Percentiles rank a stretch among this genome's conserved stretches.
These are phyloP conservation scores for Eristalinus sepulchralis DNA, from an alignment of 2,888 invertebrate species.

Conservation along the genomic window DNA sequence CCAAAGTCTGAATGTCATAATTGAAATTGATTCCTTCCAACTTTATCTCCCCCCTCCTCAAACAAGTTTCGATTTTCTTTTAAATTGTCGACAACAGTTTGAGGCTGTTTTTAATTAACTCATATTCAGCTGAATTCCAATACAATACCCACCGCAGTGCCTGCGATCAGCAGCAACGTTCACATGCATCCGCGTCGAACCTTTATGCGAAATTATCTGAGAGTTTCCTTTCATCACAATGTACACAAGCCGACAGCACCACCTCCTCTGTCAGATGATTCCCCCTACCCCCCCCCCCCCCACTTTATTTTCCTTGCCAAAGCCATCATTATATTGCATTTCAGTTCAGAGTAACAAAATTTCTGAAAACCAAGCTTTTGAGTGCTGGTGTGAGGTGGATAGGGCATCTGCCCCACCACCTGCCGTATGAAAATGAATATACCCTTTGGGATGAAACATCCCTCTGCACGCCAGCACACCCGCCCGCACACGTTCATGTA, in stretches of 20 bases:
- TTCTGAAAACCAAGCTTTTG: background rate
- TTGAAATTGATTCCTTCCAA: too few relatives aligned
- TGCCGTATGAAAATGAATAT: conserved; percentile 31
- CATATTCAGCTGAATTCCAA: background rate
- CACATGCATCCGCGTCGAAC: background rate
- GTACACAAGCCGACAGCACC: background rate
- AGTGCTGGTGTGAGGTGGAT: background rate
- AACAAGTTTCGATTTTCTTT: background rate
- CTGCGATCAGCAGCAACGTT: background rate
- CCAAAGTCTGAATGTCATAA: too few relatives aligned
- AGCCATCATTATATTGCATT: background rate
- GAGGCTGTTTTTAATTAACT: background rate
- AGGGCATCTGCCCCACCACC: background rate
- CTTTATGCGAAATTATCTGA: background rate
- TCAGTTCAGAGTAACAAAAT: background rate
- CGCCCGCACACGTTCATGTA: background rate
- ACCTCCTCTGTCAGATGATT: background rate
- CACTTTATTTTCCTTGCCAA: background rate
- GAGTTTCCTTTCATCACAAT: background rate
- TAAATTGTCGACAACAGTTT: background rate
- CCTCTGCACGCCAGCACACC: too few relatives aligned
- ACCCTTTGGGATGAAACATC: conserved; percentile 32
- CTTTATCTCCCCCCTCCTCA: too few relatives aligned
- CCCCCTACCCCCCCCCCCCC: background rate
- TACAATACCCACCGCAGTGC: background rate